Conservation (phyloP, 2,888 invertebrate genomes). For the Drosophila mimica region DNA sequence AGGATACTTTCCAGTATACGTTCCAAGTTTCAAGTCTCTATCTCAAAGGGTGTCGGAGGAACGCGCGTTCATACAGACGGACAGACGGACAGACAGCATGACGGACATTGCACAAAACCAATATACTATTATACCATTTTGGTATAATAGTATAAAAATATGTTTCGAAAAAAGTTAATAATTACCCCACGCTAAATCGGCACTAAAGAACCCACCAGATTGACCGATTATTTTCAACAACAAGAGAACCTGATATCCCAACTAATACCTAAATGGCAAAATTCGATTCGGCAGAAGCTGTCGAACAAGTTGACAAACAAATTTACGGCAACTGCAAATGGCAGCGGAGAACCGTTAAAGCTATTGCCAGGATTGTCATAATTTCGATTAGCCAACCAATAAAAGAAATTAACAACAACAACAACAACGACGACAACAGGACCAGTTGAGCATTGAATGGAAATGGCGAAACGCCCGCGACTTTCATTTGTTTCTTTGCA, state of each 20-base stretch:
- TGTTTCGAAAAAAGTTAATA: neutral
- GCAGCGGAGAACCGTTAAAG: constrained; percentile 60
- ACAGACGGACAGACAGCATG: too few species aligned
- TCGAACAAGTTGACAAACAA: constrained; percentile 79
- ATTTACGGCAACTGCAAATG: constrained; percentile 67
- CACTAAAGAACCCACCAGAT: neutral
- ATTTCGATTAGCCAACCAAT: constrained; percentile 72
- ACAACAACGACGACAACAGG: constrained; percentile 17
- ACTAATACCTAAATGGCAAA: constrained; percentile 24
- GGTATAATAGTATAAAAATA: too few species aligned
- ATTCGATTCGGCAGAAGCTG: constrained; percentile 29
- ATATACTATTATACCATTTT: too few species aligned
- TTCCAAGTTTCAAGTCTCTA: too few species aligned
- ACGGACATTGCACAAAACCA: too few species aligned
- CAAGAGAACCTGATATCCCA: neutral
- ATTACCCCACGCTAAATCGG: neutral
- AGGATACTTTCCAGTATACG: too few species aligned
- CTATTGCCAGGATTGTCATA: constrained; percentile 74
- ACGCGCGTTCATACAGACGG: too few species aligned
- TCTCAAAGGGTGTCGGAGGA: too few species aligned
- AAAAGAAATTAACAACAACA: constrained; percentile 49
- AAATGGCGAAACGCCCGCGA: constrained; percentile 73
- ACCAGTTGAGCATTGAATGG: constrained; percentile 19
- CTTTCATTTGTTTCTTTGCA: constrained; percentile 46
- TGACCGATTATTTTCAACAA: constrained; percentile 1